Evolutionary conservation across 2,113 vertebrate species (phyloP), one percentile per base, ranked within the genome.

Genomic region (Cyphomyrus plagiostoma): DNA sequence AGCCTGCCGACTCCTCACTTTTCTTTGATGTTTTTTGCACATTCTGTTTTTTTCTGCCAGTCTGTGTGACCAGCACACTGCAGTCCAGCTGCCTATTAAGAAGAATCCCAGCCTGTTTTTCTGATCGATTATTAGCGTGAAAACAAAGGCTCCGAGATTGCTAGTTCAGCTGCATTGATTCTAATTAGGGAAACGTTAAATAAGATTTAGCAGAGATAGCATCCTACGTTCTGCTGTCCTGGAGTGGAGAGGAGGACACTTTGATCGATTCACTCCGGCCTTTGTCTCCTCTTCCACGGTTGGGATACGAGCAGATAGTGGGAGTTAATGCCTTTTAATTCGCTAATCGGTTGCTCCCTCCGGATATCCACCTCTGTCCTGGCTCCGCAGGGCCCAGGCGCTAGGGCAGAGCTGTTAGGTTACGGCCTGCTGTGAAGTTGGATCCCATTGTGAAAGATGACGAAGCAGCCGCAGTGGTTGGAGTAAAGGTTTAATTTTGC

Each of bases 101-200:
- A 45, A 89, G n/a, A 92, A 92, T 91, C 92, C 91, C 91, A 90
- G 93, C 94, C 91, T 86, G 94, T 94, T 93, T 93, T 95, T 95
- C 96, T 94, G 93, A 95, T 96, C 95, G 97, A 97, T 98, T 97
- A 95, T 96, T 95, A 94, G 93, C 94, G 92, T 91, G 42, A 92
- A 94, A 95, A 95, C 95, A 96, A 95, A 97, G 95, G 94, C 96
- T 94, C 93, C 92, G 91, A 91, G 95, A 96, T 96, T 96, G 96
- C 95, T 97, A 97, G 98, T 97, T 96, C 96, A 95, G 96, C 97
- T 96, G 94, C 97, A 99, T 98, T 97, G 98, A 99, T 99, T 99
- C 96, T 98, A 98, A 99, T 98, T 99, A 98, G 96, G 94, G 94
- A 97, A 98, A 97, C 95, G 96, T 98, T 98, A 99, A 98, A 97